phyloP scores from a whole-genome alignment of 2,888 invertebrate species.

The Lepidonotus clava region DNA sequence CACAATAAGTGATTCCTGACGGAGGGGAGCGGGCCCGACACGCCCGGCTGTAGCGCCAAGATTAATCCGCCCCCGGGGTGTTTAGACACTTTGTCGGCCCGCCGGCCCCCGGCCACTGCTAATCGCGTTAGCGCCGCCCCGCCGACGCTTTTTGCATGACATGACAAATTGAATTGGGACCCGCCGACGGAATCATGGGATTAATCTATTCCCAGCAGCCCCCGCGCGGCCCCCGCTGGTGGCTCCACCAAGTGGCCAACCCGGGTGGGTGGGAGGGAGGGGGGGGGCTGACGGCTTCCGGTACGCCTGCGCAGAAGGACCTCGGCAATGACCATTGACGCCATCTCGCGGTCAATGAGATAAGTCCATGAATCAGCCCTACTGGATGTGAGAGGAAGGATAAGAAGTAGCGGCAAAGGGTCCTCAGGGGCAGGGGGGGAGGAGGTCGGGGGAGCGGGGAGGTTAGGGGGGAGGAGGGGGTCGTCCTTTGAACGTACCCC shows the following conservation, averaged over 20 bases:
- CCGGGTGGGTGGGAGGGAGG: background rate
- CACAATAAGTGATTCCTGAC: conserved; percentile 25
- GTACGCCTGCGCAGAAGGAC: background rate
- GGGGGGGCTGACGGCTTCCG: background rate
- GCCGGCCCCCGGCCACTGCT: background rate
- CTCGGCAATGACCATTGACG: conserved; percentile 29
- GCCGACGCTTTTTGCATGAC: conserved; percentile 49
- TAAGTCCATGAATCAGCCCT: conserved; percentile 27
- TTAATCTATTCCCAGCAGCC: conserved; percentile 41
- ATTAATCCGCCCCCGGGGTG: conserved; percentile 51
- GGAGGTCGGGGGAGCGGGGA: background rate
- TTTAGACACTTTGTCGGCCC: conserved; percentile 53
- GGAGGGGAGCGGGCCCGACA: background rate
- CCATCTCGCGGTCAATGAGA: conserved; percentile 31
- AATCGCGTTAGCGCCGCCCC: conserved; percentile 38
- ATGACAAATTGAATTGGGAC: conserved; percentile 54
- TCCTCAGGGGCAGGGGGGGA: background rate
- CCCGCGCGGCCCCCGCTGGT: background rate
- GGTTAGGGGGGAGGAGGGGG: background rate
- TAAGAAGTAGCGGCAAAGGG: background rate
- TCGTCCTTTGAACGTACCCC: conserved; percentile 9
- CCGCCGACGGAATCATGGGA: conserved; percentile 49
- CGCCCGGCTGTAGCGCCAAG: conserved; percentile 9
- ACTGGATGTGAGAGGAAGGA: background rate
- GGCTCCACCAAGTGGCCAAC: conserved; percentile 11